phyloP scores from a whole-genome alignment of 2,888 invertebrate species.

The Aspidiotus rigidus region DNA sequence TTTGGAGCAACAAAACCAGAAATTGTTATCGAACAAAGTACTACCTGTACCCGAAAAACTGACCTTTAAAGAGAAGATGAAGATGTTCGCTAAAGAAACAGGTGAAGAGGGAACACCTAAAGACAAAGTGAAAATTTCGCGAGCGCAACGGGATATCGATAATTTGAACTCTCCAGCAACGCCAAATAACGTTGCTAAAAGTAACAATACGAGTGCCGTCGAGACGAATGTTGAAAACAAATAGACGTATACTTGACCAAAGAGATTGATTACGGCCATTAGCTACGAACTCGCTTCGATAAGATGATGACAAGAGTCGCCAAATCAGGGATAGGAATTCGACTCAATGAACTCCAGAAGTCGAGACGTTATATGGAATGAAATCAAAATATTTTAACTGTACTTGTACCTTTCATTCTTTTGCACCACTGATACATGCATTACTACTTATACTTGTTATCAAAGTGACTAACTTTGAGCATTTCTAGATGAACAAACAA shows the following conservation, averaged over 20 bases:
- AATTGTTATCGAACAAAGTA: slow-evolving; percentile 50
- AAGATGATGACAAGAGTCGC: too few species aligned
- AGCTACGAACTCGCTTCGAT: too few species aligned
- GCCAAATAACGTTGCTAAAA: slow-evolving; percentile 35
- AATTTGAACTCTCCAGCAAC: slow-evolving; percentile 48
- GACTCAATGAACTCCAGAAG: too few species aligned
- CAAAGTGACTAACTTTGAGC: too few species aligned
- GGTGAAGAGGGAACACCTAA: slow-evolving; percentile 87
- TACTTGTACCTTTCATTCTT: too few species aligned
- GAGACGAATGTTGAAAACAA: background rate
- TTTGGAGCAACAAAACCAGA: slow-evolving; percentile 62
- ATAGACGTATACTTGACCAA: background rate
- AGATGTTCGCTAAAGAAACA: slow-evolving; percentile 95
- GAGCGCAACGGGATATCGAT: slow-evolving; percentile 90
- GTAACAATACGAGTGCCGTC: slow-evolving; percentile 1
- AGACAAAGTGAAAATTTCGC: slow-evolving; percentile 90
- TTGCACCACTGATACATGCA: too few species aligned
- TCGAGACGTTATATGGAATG: too few species aligned
- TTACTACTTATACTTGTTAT: too few species aligned
- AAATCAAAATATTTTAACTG: too few species aligned
- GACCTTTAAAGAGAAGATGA: slow-evolving; percentile 98
- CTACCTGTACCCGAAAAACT: slow-evolving; percentile 62
- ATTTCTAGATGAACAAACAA: too few species aligned
- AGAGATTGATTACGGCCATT: too few species aligned
- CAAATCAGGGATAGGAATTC: too few species aligned